Evolutionary conservation across 2,113 vertebrate species (phyloP).

Genomic region (Etheostoma cragini): DNA sequence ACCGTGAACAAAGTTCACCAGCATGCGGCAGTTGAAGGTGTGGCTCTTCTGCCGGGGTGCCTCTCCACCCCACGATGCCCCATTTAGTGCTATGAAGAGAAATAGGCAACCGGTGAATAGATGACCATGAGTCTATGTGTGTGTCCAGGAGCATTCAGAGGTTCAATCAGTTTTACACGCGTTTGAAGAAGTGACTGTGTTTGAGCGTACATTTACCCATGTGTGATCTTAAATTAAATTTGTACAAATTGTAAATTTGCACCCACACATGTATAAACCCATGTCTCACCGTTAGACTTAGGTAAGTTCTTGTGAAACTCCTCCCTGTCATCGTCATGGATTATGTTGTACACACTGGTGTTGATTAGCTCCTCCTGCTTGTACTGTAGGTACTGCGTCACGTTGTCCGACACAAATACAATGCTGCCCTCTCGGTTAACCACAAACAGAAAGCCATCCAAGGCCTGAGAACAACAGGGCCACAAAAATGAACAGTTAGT

Average conservation of each 20-base stretch:
- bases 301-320: slow-evolving; percentile 98
- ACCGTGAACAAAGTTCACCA: slow-evolving; percentile 88
- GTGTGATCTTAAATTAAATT: not conserved
- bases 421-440: slow-evolving; percentile 98
- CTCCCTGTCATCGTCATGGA: slow-evolving; percentile 95
- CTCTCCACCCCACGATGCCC: slow-evolving; percentile 92
- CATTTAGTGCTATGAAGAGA: slow-evolving; percentile 85
- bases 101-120: not conserved
- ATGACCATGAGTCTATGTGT: not conserved
- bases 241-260: no score
- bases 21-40: slow-evolving; percentile 97
- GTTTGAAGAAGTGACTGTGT: not conserved
- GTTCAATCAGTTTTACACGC: not conserved
- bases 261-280: not conserved
- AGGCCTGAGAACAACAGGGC: slow-evolving; percentile 82
- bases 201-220: not conserved
- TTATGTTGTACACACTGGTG: slow-evolving; percentile 95
- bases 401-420: slow-evolving; percentile 98
- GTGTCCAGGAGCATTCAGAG: not conserved
- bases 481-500: not conserved
- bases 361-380: slow-evolving; percentile 98
- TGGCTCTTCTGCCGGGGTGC: slow-evolving; percentile 94
- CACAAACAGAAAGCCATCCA: slow-evolving; percentile 98
- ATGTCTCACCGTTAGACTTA: slow-evolving; percentile 89
- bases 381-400: slow-evolving; percentile 97